Percentiles rank a stretch among this genome's conserved stretches.
Conservation (phyloP, 2,888 invertebrate species). For the Dicranocentrus wangi region DNA sequence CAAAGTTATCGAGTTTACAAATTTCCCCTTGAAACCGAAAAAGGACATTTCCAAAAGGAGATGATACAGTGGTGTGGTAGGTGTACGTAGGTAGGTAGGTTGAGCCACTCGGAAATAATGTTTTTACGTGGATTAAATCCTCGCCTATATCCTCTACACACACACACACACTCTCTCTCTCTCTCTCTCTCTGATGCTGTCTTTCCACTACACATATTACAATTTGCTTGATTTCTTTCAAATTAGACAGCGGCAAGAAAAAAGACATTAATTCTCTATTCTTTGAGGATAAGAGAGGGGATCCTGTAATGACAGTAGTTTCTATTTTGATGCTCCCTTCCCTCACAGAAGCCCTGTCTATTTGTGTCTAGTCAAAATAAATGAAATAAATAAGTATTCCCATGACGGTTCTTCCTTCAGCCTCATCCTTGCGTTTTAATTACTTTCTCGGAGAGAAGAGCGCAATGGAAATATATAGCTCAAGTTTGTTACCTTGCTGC, state of each 20-base stretch:
- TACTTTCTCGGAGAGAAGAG: conserved; percentile 16
- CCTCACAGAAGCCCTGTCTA: not conserved
- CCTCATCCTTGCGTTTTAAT: conserved; percentile 25
- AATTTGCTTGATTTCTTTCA: not conserved
- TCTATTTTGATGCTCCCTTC: not conserved
- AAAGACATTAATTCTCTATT: conserved; percentile 13
- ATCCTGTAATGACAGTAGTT: not conserved
- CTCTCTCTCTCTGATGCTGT: no score
- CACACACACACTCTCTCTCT: no score
- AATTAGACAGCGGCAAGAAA: not conserved
- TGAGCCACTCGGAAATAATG: no score
- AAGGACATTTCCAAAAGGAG: no score
- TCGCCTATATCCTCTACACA: no score
- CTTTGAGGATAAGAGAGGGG: conserved; percentile 8
- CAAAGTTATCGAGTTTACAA: no score
- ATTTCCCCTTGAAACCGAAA: no score
- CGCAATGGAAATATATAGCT: conserved; percentile 4
- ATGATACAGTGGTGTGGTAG: no score
- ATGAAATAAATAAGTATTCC: conserved; percentile 33
- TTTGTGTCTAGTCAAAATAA: conserved; percentile 12
- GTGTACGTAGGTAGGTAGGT: no score
- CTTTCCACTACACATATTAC: not conserved
- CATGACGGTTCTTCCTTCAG: conserved; percentile 15
- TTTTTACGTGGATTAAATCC: no score
- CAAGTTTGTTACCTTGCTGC: conserved; percentile 1